Conservation (phyloP, 1,140 invertebrate genomes). For the Ganaspis sp. region DNA sequence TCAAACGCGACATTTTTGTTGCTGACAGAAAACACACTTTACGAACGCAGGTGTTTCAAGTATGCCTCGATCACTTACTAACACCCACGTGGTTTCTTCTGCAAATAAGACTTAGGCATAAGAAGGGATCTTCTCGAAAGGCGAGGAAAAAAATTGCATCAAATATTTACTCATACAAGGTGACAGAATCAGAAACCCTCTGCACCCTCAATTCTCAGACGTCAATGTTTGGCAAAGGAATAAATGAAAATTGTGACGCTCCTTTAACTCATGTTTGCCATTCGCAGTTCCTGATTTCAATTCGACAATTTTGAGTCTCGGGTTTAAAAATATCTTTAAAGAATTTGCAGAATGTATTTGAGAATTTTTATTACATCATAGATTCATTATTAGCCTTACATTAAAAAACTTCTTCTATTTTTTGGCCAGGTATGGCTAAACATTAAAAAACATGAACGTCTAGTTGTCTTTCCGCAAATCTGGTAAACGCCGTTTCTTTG, state of each 20-base stretch:
- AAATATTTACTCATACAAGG: conserved; percentile 46
- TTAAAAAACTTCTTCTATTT: no score
- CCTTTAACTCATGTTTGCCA: neutral
- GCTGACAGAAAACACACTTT: neutral
- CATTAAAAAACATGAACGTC: no score
- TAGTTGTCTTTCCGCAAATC: no score
- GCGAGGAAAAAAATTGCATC: conserved; percentile 44
- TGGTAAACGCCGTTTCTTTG: no score
- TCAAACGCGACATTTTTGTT: neutral
- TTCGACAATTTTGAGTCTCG: no score
- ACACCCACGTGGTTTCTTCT: neutral
- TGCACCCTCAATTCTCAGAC: neutral
- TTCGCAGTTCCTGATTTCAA: neutral
- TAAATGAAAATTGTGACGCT: neutral
- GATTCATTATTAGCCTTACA: no score
- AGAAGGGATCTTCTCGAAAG: neutral
- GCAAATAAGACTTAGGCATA: neutral
- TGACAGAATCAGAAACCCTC: neutral
- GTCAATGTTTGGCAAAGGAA: neutral
- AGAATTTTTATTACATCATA: no score
- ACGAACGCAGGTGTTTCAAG: conserved; percentile 25
- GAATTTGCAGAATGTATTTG: no score
- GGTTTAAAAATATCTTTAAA: no score
- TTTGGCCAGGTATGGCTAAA: no score
- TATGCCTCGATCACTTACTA: conserved; percentile 40